Percentiles rank a stretch among this genome's conserved stretches.
These are phyloP conservation scores for Enchytraeus crypticus DNA, from an alignment of 2,888 invertebrate species.

Conservation along the genomic window DNA sequence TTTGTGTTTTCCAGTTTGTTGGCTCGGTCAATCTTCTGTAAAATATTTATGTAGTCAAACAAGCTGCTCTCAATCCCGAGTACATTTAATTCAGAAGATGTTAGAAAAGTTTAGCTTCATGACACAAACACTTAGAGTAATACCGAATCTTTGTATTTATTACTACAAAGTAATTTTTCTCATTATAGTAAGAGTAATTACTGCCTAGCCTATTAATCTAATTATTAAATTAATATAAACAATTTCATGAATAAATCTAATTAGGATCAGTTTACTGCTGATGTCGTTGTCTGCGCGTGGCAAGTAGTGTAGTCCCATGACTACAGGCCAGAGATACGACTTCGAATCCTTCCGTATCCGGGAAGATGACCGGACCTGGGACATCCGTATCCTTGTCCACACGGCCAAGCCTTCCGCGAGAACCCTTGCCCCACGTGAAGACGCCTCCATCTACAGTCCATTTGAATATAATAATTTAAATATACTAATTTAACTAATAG, in stretches of 20 bases:
- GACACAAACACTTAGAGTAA: too few species aligned
- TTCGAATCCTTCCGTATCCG: slow-evolving; percentile 27
- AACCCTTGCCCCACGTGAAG: slow-evolving; percentile 44
- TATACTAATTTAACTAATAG: background rate
- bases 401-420: slow-evolving; percentile 37
- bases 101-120: too few species aligned
- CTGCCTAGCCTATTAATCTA: too few species aligned
- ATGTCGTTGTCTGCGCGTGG: slow-evolving; percentile 15
- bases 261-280: too few species aligned
- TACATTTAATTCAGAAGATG: background rate
- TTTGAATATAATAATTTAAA: background rate
- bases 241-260: too few species aligned
- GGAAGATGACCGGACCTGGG: slow-evolving; percentile 34
- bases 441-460: slow-evolving; percentile 37
- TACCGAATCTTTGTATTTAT: too few species aligned
- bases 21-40: background rate
- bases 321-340: slow-evolving; percentile 41
- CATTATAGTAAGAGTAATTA: too few species aligned
- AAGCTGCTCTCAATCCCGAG: background rate
- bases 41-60: background rate
- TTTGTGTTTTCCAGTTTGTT: background rate
- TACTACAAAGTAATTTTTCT: too few species aligned
- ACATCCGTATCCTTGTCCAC: slow-evolving; percentile 34
- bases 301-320: slow-evolving; percentile 41
- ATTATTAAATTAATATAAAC: too few species aligned